A percentile compares a stretch with the other conserved stretches of the same genome.
phyloP scores from a whole-genome alignment of 2,113 vertebrate genomes.

The Saguinus imperator region DNA sequence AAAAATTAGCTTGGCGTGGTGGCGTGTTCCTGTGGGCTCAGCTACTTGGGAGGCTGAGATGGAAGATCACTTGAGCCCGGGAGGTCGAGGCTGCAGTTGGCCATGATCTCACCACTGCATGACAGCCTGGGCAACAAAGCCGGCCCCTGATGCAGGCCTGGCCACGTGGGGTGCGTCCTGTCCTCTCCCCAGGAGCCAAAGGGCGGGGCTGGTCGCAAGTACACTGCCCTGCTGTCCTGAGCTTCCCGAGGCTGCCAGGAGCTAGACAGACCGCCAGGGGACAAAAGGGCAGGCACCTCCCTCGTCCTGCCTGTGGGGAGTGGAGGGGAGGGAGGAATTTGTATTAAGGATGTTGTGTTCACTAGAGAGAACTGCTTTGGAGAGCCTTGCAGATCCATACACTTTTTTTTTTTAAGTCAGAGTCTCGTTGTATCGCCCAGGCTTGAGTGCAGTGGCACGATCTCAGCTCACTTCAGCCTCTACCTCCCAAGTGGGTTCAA shows the following conservation, averaged over 20 bases:
- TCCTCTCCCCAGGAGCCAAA: background rate
- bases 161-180: slow-evolving; percentile 36
- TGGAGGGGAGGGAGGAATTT: background rate
- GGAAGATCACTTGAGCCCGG: too few relatives aligned
- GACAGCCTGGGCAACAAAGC: too few relatives aligned
- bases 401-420: background rate
- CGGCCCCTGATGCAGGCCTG: background rate
- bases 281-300: background rate
- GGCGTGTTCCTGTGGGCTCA: too few relatives aligned
- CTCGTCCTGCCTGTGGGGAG: background rate
- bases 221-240: background rate
- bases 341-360: background rate
- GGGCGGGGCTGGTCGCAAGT: rapidly evolving
- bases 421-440: too few relatives aligned
- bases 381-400: background rate
- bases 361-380: background rate
- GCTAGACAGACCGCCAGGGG: background rate
- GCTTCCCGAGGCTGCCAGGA: background rate
- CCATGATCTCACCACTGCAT: too few relatives aligned
- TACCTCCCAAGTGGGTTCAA: too few relatives aligned
- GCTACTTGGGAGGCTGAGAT: too few relatives aligned
- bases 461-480: too few relatives aligned
- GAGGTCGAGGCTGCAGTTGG: too few relatives aligned
- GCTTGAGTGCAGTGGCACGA: too few relatives aligned
- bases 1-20: too few relatives aligned